Percentiles rank a stretch among this genome's conserved stretches.
Conservation (phyloP, 2,888 invertebrate species). For the Achlya flavicornis region DNA sequence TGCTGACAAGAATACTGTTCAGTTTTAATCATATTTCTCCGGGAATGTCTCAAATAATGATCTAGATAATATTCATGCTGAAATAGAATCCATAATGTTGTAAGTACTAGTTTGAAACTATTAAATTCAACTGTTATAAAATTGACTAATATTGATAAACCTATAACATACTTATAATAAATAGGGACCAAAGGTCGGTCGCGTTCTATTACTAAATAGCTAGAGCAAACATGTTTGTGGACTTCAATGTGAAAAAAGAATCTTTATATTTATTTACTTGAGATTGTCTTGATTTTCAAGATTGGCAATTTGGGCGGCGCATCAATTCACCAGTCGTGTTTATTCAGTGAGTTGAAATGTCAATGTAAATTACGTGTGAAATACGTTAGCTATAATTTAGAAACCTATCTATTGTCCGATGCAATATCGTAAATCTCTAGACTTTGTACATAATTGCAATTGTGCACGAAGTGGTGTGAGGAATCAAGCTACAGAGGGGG, state of each 20-base stretch:
- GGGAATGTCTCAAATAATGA: not conserved
- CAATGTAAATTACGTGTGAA: not conserved
- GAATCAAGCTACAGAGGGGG: conserved; percentile 21
- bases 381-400: not conserved
- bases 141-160: too few species aligned
- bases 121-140: not conserved
- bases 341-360: not conserved
- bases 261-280: too few species aligned
- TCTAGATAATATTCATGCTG: not conserved
- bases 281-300: too few species aligned
- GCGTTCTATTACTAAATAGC: too few species aligned
- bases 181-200: too few species aligned
- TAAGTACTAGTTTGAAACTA: not conserved
- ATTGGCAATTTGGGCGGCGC: not conserved
- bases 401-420: conserved; percentile 2
- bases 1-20: not conserved
- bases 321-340: not conserved
- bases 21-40: not conserved
- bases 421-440: conserved; percentile 14
- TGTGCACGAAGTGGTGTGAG: conserved; percentile 8
- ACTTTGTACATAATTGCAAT: conserved; percentile 12
- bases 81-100: not conserved
- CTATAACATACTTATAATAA: too few species aligned
- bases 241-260: too few species aligned
- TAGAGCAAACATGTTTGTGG: too few species aligned